Base-by-base conservation (phyloP, 2,888 invertebrate species). In the Altica lythri region DNA sequence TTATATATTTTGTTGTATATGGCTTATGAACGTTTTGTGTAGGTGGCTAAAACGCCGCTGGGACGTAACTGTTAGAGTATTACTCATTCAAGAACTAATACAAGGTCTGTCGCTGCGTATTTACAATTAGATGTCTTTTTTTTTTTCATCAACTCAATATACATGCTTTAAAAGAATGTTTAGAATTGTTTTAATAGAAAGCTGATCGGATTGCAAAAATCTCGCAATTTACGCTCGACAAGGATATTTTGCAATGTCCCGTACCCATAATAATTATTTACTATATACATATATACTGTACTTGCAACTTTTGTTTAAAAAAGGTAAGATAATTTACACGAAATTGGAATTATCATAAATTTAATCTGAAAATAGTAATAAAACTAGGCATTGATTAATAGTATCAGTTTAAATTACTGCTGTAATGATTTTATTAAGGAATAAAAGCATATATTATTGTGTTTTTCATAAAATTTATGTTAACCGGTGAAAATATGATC, bases 221-320 rank as follows among this genome's bases (percentile, higher is more conserved):
- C 34, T 19, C 25, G 47, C n/a, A 47, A 38, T 38, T 38, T 22
- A 38, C 4, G 5, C 10, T 34, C 27, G 25, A 18, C 53, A 53
- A 53, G 53, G 47, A 53, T 49, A 49, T 54, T 54, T 54, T 40
- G 54, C 49, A 54, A 54, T 49, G 34, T 32, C 34, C 19, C 29
- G 45, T 49, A 49, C 30, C 30, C 38, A 40, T 54, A 49, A 32
- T 54, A 37, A 49, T 43, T 43, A 34, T 16, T 8, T 29, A n/a
- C n/a, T n/a, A 18, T 37, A 17, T 10, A 6, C 16, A 29, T 29
- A 29, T 29, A 29, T 43, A 29, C n/a, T 43, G 16, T 27, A 29
- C 42, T 43, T 9, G 44, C 32, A 32, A 44, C 44, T 22, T 45
- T 45, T 34, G 19, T 14, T 22, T 34, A 34, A 45, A 45, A 45